phyloP scores from a whole-genome alignment of 2,113 vertebrate species.

The Apteryx mantelli region DNA sequence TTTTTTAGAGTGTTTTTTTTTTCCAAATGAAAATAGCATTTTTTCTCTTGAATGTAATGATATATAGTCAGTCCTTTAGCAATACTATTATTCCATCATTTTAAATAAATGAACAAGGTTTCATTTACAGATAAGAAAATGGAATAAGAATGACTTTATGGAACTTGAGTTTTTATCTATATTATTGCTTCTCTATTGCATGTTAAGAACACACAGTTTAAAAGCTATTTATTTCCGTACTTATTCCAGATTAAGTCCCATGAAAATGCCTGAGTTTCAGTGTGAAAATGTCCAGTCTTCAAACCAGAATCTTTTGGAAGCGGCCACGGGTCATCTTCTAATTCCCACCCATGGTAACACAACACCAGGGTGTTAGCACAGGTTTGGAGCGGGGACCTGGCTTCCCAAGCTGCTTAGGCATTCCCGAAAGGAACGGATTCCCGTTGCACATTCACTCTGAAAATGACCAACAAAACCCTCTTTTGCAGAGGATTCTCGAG shows the following conservation, averaged over 20 bases:
- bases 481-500: neutral
- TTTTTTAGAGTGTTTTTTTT: neutral
- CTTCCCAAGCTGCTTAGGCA: rapidly evolving
- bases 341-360: neutral
- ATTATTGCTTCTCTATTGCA: neutral
- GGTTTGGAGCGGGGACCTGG: neutral
- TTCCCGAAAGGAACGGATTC: neutral
- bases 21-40: neutral
- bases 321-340: neutral
- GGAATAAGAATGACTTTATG: too few species aligned
- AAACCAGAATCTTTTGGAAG: neutral
- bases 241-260: neutral
- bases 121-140: neutral
- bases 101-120: neutral
- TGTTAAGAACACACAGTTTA: neutral
- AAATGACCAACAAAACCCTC: neutral
- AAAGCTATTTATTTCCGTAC: neutral
- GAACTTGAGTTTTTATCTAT: neutral
- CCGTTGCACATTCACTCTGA: neutral
- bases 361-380: too few species aligned
- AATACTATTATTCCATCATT: neutral
- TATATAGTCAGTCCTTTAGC: neutral
- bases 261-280: neutral
- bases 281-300: neutral
- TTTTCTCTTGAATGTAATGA: neutral